Evolutionary conservation across 2,113 vertebrate genomes (phyloP).

Genomic region (Lepidothrix coronata): DNA sequence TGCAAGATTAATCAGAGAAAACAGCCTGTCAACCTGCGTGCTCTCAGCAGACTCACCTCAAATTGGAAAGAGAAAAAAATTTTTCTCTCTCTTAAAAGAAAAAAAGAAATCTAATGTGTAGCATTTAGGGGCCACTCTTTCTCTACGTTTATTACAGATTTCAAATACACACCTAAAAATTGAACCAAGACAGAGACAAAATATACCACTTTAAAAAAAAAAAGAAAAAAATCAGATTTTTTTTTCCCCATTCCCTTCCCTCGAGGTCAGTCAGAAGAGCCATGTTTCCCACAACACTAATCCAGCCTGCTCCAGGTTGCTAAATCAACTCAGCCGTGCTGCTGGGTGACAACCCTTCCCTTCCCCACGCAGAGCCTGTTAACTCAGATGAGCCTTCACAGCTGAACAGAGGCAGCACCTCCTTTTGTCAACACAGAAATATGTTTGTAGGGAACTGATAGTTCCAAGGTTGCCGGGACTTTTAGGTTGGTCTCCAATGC

Average conservation of each 20-base stretch:
- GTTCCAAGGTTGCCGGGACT: not conserved
- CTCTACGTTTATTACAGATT: not conserved
- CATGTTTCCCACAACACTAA: not conserved
- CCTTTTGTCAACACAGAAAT: not conserved
- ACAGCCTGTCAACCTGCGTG: not conserved
- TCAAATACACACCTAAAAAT: not conserved
- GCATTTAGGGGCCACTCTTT: not conserved
- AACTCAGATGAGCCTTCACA: not conserved
- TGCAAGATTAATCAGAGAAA: not conserved
- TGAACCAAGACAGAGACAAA: not conserved
- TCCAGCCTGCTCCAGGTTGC: not conserved
- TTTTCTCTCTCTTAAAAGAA: too few relatives aligned
- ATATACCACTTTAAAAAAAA: too few relatives aligned
- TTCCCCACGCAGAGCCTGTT: not conserved
- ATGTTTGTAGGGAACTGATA: not conserved
- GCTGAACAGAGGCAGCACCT: not conserved
- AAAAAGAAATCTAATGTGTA: not conserved
- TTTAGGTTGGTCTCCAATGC: not conserved
- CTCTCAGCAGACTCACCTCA: not conserved
- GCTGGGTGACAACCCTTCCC: not conserved
- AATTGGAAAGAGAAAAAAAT: not conserved
- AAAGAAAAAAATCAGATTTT: not conserved
- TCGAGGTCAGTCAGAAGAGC: not conserved
- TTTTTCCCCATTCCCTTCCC: not conserved
- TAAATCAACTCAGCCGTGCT: not conserved